Percentiles rank a stretch among this genome's conserved stretches.
phyloP scores from a whole-genome alignment of 2,797 vertebrate species.

The Parotocinclus haroldoi region DNA sequence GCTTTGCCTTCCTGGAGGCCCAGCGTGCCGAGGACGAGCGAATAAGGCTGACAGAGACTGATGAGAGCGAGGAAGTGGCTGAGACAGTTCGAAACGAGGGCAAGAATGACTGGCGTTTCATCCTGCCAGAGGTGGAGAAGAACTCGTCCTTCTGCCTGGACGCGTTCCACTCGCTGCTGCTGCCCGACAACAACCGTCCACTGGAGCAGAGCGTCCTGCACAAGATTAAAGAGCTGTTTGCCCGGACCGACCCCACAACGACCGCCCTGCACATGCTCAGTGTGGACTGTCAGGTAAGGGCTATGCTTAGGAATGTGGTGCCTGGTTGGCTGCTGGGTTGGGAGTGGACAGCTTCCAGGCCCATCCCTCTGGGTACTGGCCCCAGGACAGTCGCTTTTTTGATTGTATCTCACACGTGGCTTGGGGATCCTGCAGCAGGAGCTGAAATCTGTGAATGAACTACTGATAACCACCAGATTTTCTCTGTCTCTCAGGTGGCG shows the following conservation, averaged over 20 bases:
- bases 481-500: conserved; percentile 63
- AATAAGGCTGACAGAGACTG: conserved; percentile 19
- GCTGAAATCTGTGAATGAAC: too few relatives aligned
- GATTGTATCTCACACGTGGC: too few relatives aligned
- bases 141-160: conserved; percentile 71
- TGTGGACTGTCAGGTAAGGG: conserved; percentile 80
- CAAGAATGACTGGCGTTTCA: conserved; percentile 59
- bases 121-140: conserved; percentile 70
- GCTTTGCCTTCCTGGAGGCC: conserved; percentile 76
- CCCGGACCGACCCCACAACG: conserved; percentile 60
- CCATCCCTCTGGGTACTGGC: too few relatives aligned
- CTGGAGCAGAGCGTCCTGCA: conserved; percentile 72
- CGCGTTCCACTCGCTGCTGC: conserved; percentile 69
- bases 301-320: neutral
- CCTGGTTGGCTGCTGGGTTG: too few relatives aligned
- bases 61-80: conserved; percentile 15
- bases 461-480: neutral
- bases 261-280: conserved; percentile 80
- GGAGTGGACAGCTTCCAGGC: too few relatives aligned
- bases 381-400: too few relatives aligned
- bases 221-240: conserved; percentile 74
- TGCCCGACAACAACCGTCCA: conserved; percentile 79
- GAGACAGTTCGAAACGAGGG: conserved; percentile 12
- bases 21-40: conserved; percentile 37
- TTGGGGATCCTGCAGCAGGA: too few relatives aligned